A percentile compares a stretch with the other conserved stretches of the same genome.
Conservation (phyloP, 2,888 invertebrate species). For the Ophion obscuratus region DNA sequence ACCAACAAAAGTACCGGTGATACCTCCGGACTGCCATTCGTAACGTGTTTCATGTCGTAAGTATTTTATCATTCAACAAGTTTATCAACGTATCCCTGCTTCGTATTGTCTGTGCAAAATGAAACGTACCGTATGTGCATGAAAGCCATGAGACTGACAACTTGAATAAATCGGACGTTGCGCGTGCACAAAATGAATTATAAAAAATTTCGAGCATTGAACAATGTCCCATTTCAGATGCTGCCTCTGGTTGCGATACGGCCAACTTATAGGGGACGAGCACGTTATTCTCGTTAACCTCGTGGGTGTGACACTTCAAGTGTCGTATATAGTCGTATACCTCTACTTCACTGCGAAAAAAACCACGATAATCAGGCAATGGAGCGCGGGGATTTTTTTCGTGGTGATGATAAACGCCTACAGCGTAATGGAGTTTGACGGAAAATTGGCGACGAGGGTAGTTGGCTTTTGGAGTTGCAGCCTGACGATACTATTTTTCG, state of each 20-base stretch:
- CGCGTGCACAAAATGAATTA: not conserved
- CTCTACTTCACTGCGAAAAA: conserved; percentile 91
- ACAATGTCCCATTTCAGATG: conserved; percentile 85
- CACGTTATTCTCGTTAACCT: conserved; percentile 91
- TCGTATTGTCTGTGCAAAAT: not conserved
- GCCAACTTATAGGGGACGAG: conserved; percentile 89
- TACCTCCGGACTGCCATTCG: conserved; percentile 90
- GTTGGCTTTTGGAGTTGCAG: conserved; percentile 90
- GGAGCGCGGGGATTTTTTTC: conserved; percentile 85
- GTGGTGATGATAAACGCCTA: conserved; percentile 87
- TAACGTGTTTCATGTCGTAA: conserved; percentile 91
- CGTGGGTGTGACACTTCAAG: conserved; percentile 90
- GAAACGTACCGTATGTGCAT: not conserved
- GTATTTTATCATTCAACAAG: conserved; percentile 76
- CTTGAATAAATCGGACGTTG: too few relatives aligned
- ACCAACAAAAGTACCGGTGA: conserved; percentile 91
- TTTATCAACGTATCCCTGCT: not conserved
- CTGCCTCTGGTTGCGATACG: conserved; percentile 93
- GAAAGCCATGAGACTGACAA: too few relatives aligned
- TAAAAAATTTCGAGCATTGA: conserved; percentile 14
- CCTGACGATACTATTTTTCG: conserved; percentile 92
- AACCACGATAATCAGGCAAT: conserved; percentile 87
- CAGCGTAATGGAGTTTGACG: conserved; percentile 86
- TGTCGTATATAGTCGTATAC: conserved; percentile 89
- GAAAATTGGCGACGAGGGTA: conserved; percentile 85